Evolutionary conservation across 2,888 invertebrate species (phyloP).

Genomic region (Helobdella robusta): DNA sequence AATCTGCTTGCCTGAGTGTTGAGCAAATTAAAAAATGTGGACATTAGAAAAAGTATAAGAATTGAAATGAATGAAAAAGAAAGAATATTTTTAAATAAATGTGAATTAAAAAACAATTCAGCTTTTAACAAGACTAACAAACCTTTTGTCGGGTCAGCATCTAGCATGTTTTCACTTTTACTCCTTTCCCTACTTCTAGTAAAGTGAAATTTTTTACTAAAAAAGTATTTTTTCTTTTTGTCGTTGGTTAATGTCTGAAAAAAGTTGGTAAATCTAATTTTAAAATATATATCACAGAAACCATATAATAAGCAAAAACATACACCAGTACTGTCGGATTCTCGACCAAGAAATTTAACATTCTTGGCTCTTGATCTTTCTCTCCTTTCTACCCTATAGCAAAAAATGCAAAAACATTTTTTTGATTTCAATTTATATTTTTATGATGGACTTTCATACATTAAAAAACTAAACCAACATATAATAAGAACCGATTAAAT

Average conservation of each 20-base stretch:
- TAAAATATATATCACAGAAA: not conserved
- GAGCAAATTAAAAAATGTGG: too few species aligned
- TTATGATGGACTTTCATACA: not conserved
- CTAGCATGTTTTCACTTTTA: conserved; percentile 84
- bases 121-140: too few species aligned
- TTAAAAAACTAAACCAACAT: not conserved
- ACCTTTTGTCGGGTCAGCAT: conserved; percentile 59
- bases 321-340: conserved; percentile 31
- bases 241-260: conserved; percentile 39
- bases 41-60: too few species aligned
- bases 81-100: too few species aligned
- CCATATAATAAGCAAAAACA: too few species aligned
- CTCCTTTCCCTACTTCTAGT: conserved; percentile 99
- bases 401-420: not conserved
- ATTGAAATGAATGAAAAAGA: too few species aligned
- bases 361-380: conserved; percentile 90
- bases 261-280: too few species aligned
- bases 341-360: conserved; percentile 71
- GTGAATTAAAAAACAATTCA: too few species aligned
- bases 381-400: conserved; percentile 69
- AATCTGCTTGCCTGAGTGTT: too few species aligned
- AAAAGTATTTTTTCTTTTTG: conserved; percentile 89
- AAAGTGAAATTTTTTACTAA: conserved; percentile 95
- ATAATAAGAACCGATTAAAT: not conserved
- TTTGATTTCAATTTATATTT: not conserved